Evolutionary conservation across 1,140 invertebrate genomes (phyloP).

Genomic region (Drosophila insularis): DNA sequence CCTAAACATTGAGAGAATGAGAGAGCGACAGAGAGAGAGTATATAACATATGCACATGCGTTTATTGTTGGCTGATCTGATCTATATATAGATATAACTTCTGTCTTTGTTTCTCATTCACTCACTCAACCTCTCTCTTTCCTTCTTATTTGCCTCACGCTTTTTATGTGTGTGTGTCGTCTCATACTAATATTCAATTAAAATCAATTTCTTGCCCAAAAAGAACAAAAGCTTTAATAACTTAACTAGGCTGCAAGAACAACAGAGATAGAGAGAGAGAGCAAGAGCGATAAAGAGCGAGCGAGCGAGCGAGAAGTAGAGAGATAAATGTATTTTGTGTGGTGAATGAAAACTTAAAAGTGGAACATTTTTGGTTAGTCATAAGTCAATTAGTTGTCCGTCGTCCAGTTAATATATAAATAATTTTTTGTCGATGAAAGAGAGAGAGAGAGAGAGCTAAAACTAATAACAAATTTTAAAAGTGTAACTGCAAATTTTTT

Average conservation of each 20-base stretch:
- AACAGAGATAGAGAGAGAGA: constrained; percentile 7
- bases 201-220: constrained; percentile 52
- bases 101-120: neutral
- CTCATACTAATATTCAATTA: constrained; percentile 51
- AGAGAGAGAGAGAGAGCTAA: neutral
- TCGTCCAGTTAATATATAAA: constrained; percentile 36
- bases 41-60: constrained; percentile 35
- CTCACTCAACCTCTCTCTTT: too few relatives aligned
- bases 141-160: too few relatives aligned
- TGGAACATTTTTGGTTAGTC: constrained; percentile 69
- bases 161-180: constrained; percentile 8
- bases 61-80: constrained; percentile 57
- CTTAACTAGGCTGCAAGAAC: constrained; percentile 41
- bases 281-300: too few relatives aligned
- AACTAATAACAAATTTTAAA: neutral
- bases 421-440: neutral
- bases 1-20: constrained; percentile 42
- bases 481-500: neutral
- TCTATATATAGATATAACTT: constrained; percentile 60
- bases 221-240: constrained; percentile 49
- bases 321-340: neutral
- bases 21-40: neutral
- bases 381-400: constrained; percentile 57
- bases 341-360: constrained; percentile 20
- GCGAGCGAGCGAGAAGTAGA: constrained; percentile 8